Base-by-base conservation (phyloP, 2,888 invertebrate genomes). In the Drosophila yooni region DNA sequence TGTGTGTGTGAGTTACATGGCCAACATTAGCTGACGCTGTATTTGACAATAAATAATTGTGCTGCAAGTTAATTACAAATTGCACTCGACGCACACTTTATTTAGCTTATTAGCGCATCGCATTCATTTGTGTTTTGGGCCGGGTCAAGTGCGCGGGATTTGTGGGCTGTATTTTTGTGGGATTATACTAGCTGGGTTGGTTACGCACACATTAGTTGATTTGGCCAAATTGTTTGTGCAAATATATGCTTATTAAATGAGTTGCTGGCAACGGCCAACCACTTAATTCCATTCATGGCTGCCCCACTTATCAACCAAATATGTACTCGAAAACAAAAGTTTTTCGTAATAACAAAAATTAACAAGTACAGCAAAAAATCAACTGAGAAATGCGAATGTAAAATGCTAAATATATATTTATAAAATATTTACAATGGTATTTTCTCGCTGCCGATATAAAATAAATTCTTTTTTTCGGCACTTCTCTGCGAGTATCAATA, bases 31-130 rank as follows among this genome's bases (percentile, higher is more conserved):
- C 59, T 71, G 43, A 38, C 40, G 25, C 63, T 60, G 54, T 82
- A 67, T 87, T 84, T 87, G 89, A 79, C 88, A 84, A 82, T 84
- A 84, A 88, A 84, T 88, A 84, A 84, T 82, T 84, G 80, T 82
- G 88, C 77, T 71, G 61, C 36, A 70, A 84, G 88, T 89, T 88
- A 88, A 85, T 85, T 89, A 83, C 78, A 81, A 81, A 81, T 78
- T 84, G 82, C 85, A 88, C 82, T 88, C 75, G 66, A 57, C 72
- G 74, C 51, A 58, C 54, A 83, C 71, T 83, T 84, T 88, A 80
- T 84, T 89, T 84, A 71, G 84, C 85, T 84, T 89, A 84, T 84
- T 84, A 84, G 80, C 82, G 70, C 51, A 65, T 63, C 68, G 69
- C 70, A 57, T 53, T 56, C 15, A 46, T 53, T 51, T 63, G 29